Evolutionary conservation across 2,888 invertebrate species (phyloP).

Genomic region (Spodoptera picta): DNA sequence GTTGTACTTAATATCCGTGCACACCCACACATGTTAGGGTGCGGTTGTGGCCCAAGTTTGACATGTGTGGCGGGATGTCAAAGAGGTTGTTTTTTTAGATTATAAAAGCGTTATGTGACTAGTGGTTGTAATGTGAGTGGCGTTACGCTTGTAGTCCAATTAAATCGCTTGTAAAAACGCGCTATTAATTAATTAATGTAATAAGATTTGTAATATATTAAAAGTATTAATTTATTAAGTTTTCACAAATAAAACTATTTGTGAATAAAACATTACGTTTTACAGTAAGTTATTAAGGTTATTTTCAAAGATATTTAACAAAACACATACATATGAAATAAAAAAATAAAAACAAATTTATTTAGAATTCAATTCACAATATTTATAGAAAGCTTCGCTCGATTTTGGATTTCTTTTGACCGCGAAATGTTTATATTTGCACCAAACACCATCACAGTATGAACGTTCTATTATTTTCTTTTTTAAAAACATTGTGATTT

Average conservation of each 20-base stretch:
- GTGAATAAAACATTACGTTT: too few relatives aligned
- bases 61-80: conserved; percentile 43
- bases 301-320: too few relatives aligned
- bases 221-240: too few relatives aligned
- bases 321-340: too few relatives aligned
- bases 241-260: too few relatives aligned
- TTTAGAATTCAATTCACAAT: not conserved
- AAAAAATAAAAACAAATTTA: too few relatives aligned
- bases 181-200: too few relatives aligned
- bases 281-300: too few relatives aligned
- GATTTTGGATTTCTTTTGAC: conserved; percentile 20
- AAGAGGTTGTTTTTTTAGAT: conserved; percentile 1
- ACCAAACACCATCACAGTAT: conserved; percentile 65
- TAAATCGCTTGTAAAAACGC: too few relatives aligned
- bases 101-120: not conserved
- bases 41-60: conserved; percentile 47
- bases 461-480: conserved; percentile 81
- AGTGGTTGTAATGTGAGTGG: too few relatives aligned
- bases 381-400: not conserved
- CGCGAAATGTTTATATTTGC: conserved; percentile 55
- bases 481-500: conserved; percentile 80
- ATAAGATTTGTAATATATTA: too few relatives aligned
- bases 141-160: too few relatives aligned
- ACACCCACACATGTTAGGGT: conserved; percentile 64
- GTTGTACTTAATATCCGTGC: conserved; percentile 55